A percentile compares a stretch with the other conserved stretches of the same genome.
phyloP scores from a whole-genome alignment of 2,113 vertebrate species.

The Sorex araneus region DNA sequence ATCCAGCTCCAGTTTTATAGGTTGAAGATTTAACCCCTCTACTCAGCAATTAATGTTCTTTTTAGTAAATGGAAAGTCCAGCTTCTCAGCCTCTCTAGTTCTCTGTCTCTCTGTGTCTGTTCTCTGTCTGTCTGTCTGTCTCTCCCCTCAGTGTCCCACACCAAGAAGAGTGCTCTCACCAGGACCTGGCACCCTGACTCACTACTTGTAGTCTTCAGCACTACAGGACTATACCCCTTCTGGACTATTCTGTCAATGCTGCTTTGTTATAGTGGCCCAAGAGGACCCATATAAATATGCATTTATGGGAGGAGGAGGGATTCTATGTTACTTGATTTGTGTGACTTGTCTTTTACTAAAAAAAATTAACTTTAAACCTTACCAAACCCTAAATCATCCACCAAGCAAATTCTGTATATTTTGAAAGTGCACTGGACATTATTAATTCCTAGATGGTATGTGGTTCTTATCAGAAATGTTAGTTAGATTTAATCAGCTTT shows the following conservation, averaged over 20 bases:
- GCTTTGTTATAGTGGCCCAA: neutral
- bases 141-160: neutral
- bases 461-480: neutral
- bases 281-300: neutral
- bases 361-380: neutral
- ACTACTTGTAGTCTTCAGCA: neutral
- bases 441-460: neutral
- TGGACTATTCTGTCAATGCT: neutral
- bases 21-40: too few relatives aligned
- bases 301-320: neutral
- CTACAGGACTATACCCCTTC: neutral
- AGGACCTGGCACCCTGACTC: neutral
- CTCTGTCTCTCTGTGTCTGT: too few relatives aligned
- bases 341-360: neutral
- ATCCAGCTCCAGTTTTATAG: too few relatives aligned
- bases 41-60: too few relatives aligned
- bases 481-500: constrained; percentile 13
- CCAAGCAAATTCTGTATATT: neutral
- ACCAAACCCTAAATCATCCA: neutral
- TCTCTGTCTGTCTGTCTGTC: neutral
- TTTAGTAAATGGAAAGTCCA: too few relatives aligned
- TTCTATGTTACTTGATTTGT: neutral
- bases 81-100: too few relatives aligned
- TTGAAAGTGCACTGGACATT: neutral
- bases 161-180: neutral